Evolutionary conservation across 2,113 vertebrate species (phyloP).

Genomic region (Aleadryas rufinucha): DNA sequence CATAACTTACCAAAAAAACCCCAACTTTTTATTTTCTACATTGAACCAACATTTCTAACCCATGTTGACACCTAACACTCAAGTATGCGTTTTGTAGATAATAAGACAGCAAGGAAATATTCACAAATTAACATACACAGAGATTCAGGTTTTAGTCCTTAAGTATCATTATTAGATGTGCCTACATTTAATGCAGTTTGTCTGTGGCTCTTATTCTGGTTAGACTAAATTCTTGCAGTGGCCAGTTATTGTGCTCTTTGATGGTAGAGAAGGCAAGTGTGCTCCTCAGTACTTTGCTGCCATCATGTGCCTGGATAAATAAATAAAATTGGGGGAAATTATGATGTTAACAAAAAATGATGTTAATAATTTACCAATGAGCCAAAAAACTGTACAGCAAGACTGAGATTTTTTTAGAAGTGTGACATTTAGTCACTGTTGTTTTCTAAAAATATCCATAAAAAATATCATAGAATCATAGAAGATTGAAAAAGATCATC

Average conservation of each 20-base stretch:
- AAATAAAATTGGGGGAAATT: not conserved
- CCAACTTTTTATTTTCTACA: not conserved
- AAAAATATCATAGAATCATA: not conserved
- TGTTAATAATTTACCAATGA: not conserved
- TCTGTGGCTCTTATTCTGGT: not conserved
- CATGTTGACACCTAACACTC: not conserved
- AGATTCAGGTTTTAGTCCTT: not conserved
- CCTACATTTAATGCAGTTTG: not conserved
- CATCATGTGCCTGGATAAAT: constrained; percentile 45
- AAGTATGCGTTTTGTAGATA: not conserved
- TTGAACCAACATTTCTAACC: not conserved
- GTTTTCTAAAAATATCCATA: not conserved
- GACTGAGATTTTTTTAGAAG: not conserved
- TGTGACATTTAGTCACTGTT: not conserved
- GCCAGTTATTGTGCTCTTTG: not conserved
- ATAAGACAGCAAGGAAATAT: not conserved
- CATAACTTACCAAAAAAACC: not conserved
- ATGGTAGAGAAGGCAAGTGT: not conserved
- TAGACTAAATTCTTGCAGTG: not conserved
- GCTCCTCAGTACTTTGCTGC: constrained; percentile 33
- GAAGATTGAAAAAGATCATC: not conserved
- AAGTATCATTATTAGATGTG: not conserved
- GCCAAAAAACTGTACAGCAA: not conserved
- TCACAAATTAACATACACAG: not conserved
- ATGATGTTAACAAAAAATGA: not conserved